These are phyloP conservation scores for Henicopernis longicauda DNA, from an alignment of 2,113 vertebrate species.

Conservation along the genomic window DNA sequence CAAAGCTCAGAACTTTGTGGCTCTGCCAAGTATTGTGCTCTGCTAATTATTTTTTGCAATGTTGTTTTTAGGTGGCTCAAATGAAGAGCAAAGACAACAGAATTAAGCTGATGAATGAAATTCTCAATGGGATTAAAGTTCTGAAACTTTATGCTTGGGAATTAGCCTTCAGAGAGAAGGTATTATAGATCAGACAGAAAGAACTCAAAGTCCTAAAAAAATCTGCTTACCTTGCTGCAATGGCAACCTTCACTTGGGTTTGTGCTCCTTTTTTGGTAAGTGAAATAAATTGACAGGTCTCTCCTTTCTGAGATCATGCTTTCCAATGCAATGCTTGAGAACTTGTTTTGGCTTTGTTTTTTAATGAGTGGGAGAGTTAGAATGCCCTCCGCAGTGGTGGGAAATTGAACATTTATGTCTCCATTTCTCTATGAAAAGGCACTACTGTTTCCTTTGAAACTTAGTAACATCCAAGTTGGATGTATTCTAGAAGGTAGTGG, in stretches of 20 bases:
- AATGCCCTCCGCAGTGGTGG: neutral
- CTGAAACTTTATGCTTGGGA: slow-evolving; percentile 98
- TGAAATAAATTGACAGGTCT: neutral
- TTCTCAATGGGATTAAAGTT: slow-evolving; percentile 95
- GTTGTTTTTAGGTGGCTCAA: slow-evolving; percentile 85
- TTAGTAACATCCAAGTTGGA: neutral
- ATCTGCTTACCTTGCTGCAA: slow-evolving; percentile 84
- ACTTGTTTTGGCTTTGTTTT: neutral
- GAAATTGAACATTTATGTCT: neutral
- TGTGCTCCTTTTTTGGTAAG: slow-evolving; percentile 97
- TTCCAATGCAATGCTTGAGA: neutral
- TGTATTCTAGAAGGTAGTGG: neutral
- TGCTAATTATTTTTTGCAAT: slow-evolving; percentile 34
- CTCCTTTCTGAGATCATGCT: neutral
- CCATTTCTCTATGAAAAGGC: neutral
- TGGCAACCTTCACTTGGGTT: slow-evolving; percentile 96
- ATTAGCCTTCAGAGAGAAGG: slow-evolving; percentile 90
- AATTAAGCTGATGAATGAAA: slow-evolving; percentile 98
- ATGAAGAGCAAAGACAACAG: slow-evolving; percentile 97
- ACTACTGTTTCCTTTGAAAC: neutral
- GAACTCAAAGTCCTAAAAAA: slow-evolving; percentile 93
- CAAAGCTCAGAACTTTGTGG: slow-evolving; percentile 16
- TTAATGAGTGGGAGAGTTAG: neutral
- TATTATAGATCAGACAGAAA: slow-evolving; percentile 85
- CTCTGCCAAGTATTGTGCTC: slow-evolving; percentile 50